Base-by-base conservation (phyloP, 2,797 vertebrate species). In the Tragopan temminckii region DNA sequence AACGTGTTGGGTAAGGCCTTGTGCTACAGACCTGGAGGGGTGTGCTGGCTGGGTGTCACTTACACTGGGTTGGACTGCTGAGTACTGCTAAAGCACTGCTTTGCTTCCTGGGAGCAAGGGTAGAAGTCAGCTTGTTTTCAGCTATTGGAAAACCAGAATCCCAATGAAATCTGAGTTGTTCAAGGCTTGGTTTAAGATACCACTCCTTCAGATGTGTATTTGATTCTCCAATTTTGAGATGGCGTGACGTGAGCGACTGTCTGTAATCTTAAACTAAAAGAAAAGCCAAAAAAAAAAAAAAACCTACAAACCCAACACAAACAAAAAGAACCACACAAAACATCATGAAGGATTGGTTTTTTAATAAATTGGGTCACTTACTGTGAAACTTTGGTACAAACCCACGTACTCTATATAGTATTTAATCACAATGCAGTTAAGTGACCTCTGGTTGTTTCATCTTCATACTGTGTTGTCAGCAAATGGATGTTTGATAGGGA, bases 401-500 rank as follows among this genome's bases (percentile, higher is more conserved):
- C 97, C 98, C 97, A 97, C 98, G 97, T 98, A 98, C 98, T 98
- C 98, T 98, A 97, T 97, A 93, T 97, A 98, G 97, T 97, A 97
- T 97, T 97, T 98, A 97, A 97, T 97, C 97, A 98, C 99, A 97
- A 97, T 98, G 98, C 98, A 99, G 98, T 98, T 98, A 99, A 99
- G 99, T 99, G 99, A 99, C 99, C 99, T 99, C 98, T 97, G 98
- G 98, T 98, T 98, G 97, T 98, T 97, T 98, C 98, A 98, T 99
- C 99, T 99, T 98, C 99, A 99, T 99, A 99, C 99, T 99, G 99
- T 99, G 99, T 99, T 98, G 97, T 97, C 95, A 96, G 97, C 96
- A 87, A 57, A 89, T 0, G 23, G 80, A 78, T 88, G 45, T 90
- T 86, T 46, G 80, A 70, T 63, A 94, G 93, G 93, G 88, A 94